phyloP scores from a whole-genome alignment of 1,140 invertebrate genomes.

The Cyclina sinensis region DNA sequence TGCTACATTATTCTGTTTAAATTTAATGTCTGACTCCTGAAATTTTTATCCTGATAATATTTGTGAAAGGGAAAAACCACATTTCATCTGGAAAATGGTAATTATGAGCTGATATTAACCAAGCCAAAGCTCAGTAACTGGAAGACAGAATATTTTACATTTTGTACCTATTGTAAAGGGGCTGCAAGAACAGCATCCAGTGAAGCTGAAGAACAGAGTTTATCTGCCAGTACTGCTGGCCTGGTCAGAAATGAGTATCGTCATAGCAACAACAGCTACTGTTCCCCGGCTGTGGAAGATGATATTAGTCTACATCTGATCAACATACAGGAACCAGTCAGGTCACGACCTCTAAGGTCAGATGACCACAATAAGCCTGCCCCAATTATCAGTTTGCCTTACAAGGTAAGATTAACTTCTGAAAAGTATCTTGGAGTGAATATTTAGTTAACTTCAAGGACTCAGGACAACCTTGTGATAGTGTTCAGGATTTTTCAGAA shows the following conservation, averaged over 20 bases:
- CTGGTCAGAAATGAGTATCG: constrained; percentile 73
- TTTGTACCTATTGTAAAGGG: no score
- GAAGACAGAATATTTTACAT: no score
- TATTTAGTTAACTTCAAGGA: no score
- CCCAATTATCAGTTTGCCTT: constrained; percentile 68
- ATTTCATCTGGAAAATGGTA: no score
- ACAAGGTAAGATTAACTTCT: neutral
- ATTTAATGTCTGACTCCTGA: no score
- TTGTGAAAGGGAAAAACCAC: no score
- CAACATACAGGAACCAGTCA: neutral
- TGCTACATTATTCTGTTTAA: no score
- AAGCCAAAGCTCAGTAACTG: no score
- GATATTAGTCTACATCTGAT: constrained; percentile 17
- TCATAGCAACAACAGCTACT: constrained; percentile 50
- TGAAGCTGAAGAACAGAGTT: constrained; percentile 77
- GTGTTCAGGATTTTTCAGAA: neutral
- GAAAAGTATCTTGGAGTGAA: no score
- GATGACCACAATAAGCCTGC: neutral
- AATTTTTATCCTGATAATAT: no score
- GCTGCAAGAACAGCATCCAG: constrained; percentile 18
- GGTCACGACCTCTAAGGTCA: neutral
- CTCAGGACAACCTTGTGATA: no score
- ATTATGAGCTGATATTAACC: no score
- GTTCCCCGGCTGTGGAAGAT: neutral
- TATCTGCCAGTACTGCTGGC: constrained; percentile 77